A percentile compares a stretch with the other conserved stretches of the same genome.
Conservation (phyloP, 1,140 invertebrate species). For the Drosophila parabipectinata region DNA sequence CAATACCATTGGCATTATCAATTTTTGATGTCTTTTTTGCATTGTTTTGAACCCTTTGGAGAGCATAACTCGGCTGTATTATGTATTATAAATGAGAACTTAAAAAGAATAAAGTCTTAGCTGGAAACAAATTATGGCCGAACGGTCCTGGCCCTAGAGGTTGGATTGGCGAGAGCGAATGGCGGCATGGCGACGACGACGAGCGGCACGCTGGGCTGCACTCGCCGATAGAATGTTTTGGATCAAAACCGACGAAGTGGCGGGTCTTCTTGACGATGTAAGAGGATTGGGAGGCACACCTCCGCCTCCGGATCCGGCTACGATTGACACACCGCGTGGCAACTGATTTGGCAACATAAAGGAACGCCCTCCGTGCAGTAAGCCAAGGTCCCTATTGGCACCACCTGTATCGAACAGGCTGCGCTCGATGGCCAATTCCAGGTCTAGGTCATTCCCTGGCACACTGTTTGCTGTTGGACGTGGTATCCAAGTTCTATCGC, state of each 20-base stretch:
- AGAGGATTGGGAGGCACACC: not conserved
- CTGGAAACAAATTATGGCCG: no score
- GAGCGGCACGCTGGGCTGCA: not conserved
- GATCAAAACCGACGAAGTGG: not conserved
- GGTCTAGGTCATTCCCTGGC: constrained; percentile 1
- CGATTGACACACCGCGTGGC: not conserved
- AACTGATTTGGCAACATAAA: not conserved
- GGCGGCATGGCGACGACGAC: not conserved
- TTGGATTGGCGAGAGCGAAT: not conserved
- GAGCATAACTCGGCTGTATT: not conserved
- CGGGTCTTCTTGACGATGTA: not conserved
- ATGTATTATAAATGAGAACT: constrained; percentile 30
- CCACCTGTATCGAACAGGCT: constrained; percentile 27
- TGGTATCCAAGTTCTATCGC: no score
- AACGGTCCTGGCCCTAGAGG: not conserved
- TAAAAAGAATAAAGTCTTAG: not conserved
- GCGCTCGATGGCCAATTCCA: constrained; percentile 43
- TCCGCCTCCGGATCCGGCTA: not conserved
- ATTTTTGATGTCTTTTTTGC: constrained; percentile 60
- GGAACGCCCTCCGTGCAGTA: not conserved
- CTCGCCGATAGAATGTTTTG: not conserved
- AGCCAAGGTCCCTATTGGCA: not conserved
- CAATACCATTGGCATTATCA: constrained; percentile 57
- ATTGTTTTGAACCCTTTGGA: constrained; percentile 47
- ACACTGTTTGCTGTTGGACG: not conserved